Evolutionary conservation across 2,797 vertebrate genomes (phyloP), one percentile per base, ranked within the genome.

Genomic region (Sternarchorhynchus goeldii): DNA sequence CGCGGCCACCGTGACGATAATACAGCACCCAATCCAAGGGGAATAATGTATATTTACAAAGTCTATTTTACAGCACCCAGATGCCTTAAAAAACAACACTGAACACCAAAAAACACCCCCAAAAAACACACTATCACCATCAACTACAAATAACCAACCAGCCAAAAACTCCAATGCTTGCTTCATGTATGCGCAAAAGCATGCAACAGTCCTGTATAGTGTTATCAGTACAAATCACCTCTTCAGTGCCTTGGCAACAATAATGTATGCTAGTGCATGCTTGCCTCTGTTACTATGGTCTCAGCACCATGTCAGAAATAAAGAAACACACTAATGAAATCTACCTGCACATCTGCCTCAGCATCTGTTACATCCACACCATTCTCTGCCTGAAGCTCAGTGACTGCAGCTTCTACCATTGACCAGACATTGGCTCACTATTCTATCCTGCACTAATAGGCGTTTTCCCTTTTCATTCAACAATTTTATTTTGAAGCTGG

Each of bases 401-500:
- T 68, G 57, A 29, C 39, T 8, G 34, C 36, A 14, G 58, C 29
- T 45, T 29, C 25, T 8, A 20, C 41, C 21, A 56, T 64, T 16
- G 56, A 8, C 53, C 20, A 58, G 5, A 36, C 62, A 55, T 12
- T 25, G 25, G 6, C 29, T 53, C 68, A 25, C 70, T 50, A 56
- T 59, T 65, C 58, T 72, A 29, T 36, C 29, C 70, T 32, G 45
- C 41, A 58, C 66, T 73, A 79, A 53, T 59, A 36, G 58, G 36
- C 36, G 21, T 72, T 58, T 72, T 55, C 10, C 20, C 14, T 59
- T 56, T 64, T 50, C 64, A 57, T 81, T 87, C 76, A 84, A 88
- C 83, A 83, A 69, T 66, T 64, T 21, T 76, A 53, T 76, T 83
- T 86, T 81, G 79, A 86, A 84, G 58, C 76, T 45, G 34, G 59